phyloP scores from a whole-genome alignment of 2,113 vertebrate genomes.

The Plecotus auritus region DNA sequence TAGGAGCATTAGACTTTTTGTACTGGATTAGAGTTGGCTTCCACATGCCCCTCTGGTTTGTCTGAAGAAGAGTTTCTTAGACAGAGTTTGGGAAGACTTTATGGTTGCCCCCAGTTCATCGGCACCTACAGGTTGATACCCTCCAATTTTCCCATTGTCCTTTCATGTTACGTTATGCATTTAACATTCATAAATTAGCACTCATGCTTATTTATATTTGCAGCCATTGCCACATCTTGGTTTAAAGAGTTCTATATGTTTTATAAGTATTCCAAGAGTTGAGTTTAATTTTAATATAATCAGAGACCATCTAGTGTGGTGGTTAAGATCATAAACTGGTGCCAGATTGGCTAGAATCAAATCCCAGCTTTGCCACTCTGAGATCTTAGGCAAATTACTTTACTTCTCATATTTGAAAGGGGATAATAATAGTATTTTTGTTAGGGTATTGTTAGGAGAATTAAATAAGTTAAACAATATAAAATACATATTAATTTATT shows the following conservation, averaged over 20 bases:
- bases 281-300: neutral
- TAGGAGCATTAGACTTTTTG: neutral
- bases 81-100: neutral
- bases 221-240: neutral
- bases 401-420: neutral
- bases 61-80: neutral
- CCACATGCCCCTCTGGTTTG: neutral
- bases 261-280: neutral
- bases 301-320: neutral
- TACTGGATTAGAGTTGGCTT: neutral
- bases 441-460: neutral
- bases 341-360: conserved; percentile 8
- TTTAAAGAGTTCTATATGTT: neutral
- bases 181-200: neutral
- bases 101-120: neutral
- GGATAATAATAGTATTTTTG: neutral
- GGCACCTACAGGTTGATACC: neutral
- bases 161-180: neutral
- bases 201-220: neutral
- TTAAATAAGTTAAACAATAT: neutral
- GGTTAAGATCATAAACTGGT: neutral
- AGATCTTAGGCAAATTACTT: neutral
- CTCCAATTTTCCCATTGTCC: neutral
- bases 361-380: neutral
- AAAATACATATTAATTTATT: neutral